These are phyloP conservation scores for Oreohelix idahoensis DNA, from an alignment of 1,140 invertebrate genomes.

Conservation along the genomic window DNA sequence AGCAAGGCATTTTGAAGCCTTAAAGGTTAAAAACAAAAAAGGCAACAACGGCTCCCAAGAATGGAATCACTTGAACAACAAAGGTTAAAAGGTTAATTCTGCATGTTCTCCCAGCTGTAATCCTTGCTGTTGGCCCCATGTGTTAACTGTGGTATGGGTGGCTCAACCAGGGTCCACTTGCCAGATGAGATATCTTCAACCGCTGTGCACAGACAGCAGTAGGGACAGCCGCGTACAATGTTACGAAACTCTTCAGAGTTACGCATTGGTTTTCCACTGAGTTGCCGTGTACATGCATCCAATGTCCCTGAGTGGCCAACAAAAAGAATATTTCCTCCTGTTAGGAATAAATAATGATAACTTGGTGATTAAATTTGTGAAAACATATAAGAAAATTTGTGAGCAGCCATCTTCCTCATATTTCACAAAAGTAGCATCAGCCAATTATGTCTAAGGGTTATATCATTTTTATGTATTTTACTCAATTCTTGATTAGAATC, in stretches of 20 bases:
- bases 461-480: too few species aligned
- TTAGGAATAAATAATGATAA: constrained; percentile 30
- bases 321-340: constrained; percentile 85
- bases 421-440: too few species aligned
- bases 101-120: constrained; percentile 41
- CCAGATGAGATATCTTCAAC: constrained; percentile 59
- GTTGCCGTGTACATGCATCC: constrained; percentile 85
- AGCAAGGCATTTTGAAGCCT: too few species aligned
- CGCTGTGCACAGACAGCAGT: constrained; percentile 82
- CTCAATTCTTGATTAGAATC: too few species aligned
- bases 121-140: constrained; percentile 41
- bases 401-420: too few species aligned
- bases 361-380: too few species aligned
- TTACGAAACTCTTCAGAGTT: constrained; percentile 80
- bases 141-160: constrained; percentile 83
- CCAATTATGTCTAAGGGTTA: too few species aligned
- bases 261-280: constrained; percentile 80
- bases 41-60: too few species aligned
- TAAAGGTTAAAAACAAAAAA: too few species aligned
- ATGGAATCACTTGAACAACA: too few species aligned
- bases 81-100: background rate
- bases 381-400: too few species aligned
- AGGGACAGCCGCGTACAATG: constrained; percentile 81
- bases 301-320: constrained; percentile 90
- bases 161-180: constrained; percentile 81